A percentile compares a stretch with the other conserved stretches of the same genome.
Evolutionary conservation across 2,113 vertebrate genomes (phyloP).

Genomic region (Ascaphus truei): DNA sequence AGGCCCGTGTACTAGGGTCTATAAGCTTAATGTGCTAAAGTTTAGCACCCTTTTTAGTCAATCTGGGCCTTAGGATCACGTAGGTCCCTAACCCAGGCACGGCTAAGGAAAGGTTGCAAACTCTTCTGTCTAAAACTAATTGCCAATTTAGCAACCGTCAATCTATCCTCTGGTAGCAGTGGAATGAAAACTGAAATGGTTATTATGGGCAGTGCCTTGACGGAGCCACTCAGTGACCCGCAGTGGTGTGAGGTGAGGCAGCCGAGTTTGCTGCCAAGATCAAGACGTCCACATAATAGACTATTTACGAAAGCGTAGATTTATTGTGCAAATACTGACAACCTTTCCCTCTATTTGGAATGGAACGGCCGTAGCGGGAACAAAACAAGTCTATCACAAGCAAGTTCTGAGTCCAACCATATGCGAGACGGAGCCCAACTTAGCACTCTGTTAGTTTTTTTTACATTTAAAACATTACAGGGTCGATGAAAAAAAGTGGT

Average conservation of each 20-base stretch:
- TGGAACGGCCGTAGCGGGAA: neutral
- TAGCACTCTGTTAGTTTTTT: too few relatives aligned
- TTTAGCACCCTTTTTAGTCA: too few relatives aligned
- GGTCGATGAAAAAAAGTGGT: neutral
- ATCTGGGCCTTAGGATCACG: too few relatives aligned
- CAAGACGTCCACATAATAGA: slow-evolving; percentile 9
- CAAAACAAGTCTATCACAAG: slow-evolving; percentile 2
- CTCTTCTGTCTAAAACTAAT: too few relatives aligned
- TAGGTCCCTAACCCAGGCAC: too few relatives aligned
- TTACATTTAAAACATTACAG: neutral
- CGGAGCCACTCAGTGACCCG: neutral
- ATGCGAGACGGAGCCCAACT: neutral
- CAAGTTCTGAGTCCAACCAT: neutral
- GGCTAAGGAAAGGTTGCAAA: too few relatives aligned
- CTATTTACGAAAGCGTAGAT: slow-evolving; percentile 20
- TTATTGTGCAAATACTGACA: slow-evolving; percentile 16
- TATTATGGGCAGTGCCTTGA: neutral
- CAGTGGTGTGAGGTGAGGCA: neutral
- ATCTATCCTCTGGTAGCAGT: neutral
- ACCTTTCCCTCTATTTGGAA: slow-evolving; percentile 15
- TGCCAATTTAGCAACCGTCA: too few relatives aligned
- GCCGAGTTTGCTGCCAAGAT: slow-evolving; percentile 1
- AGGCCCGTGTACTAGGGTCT: too few relatives aligned
- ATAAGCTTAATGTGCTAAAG: too few relatives aligned
- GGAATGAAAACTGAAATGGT: neutral